Percentiles rank a stretch among this genome's conserved stretches.
phyloP scores from a whole-genome alignment of 2,888 invertebrate species.

The Oscheius sp. region DNA sequence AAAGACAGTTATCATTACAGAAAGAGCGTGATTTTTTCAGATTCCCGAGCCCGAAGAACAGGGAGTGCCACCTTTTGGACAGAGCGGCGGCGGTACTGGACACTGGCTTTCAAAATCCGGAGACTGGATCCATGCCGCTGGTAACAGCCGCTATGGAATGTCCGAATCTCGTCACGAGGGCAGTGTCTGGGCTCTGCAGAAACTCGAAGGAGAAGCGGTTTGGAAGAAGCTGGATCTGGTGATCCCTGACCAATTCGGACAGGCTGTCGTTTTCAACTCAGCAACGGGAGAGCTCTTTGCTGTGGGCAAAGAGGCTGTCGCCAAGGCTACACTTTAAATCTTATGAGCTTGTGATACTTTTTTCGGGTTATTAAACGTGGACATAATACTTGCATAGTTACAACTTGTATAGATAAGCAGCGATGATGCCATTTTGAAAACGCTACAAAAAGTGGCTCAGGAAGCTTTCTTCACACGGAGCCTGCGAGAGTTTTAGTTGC shows the following conservation, averaged over 20 bases:
- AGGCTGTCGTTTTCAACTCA: not conserved
- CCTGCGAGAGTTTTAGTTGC: not conserved
- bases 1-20: not conserved
- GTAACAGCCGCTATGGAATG: constrained; percentile 19
- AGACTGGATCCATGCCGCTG: constrained; percentile 30
- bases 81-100: not conserved
- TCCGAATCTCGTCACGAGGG: constrained; percentile 10
- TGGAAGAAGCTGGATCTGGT: constrained; percentile 8
- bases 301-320: constrained; percentile 12
- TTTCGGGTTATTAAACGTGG: constrained; percentile 26
- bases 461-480: not conserved
- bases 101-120: constrained; percentile 1
- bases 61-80: not conserved
- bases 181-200: constrained; percentile 23
- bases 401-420: too few species aligned
- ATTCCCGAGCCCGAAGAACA: not conserved
- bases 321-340: constrained; percentile 18
- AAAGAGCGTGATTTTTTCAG: too few species aligned
- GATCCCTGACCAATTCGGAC: constrained; percentile 5
- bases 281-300: constrained; percentile 9
- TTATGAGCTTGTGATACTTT: constrained; percentile 12
- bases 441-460: too few species aligned
- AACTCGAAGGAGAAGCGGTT: constrained; percentile 1
- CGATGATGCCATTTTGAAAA: too few species aligned
- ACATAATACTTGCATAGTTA: not conserved